These are phyloP conservation scores for Entomobrya proxima DNA, from an alignment of 2,888 invertebrate genomes.

Conservation along the genomic window DNA sequence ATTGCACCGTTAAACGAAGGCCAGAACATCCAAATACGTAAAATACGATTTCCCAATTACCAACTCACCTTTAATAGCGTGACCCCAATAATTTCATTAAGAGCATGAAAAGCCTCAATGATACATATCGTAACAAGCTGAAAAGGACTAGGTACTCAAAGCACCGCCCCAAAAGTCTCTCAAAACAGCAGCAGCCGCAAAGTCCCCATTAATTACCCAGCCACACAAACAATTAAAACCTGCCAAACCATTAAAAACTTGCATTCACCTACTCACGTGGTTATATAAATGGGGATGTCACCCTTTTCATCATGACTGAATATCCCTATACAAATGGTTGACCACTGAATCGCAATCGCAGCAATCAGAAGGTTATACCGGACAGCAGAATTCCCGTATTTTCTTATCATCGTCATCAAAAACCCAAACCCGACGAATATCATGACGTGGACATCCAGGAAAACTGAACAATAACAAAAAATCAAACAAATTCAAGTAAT, in stretches of 20 bases:
- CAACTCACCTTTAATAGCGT: slow-evolving; percentile 83
- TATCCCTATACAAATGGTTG: slow-evolving; percentile 86
- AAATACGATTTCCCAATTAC: not conserved
- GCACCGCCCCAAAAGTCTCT: slow-evolving; percentile 91
- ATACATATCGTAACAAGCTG: slow-evolving; percentile 89
- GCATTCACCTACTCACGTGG: slow-evolving; percentile 75
- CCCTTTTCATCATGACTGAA: slow-evolving; percentile 76
- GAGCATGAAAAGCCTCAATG: slow-evolving; percentile 84
- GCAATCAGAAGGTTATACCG: slow-evolving; percentile 91
- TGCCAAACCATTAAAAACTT: not conserved
- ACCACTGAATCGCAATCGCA: slow-evolving; percentile 91
- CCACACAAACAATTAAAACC: not conserved
- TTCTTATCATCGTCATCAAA: slow-evolving; percentile 94
- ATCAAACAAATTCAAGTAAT: slow-evolving; percentile 33
- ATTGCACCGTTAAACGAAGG: slow-evolving; percentile 90
- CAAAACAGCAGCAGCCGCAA: slow-evolving; percentile 90
- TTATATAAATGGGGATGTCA: slow-evolving; percentile 73
- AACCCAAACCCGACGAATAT: slow-evolving; percentile 97
- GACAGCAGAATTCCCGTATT: slow-evolving; percentile 92
- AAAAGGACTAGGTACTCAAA: slow-evolving; percentile 85
- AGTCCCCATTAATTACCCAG: slow-evolving; percentile 86
- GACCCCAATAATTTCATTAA: slow-evolving; percentile 85
- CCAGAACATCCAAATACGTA: slow-evolving; percentile 78
- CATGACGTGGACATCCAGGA: slow-evolving; percentile 96
- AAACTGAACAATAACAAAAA: slow-evolving; percentile 80